Percentiles rank a stretch among this genome's conserved stretches.
Evolutionary conservation across 2,888 invertebrate species (phyloP).

Genomic region (Ashinkailepas kermadecensis): DNA sequence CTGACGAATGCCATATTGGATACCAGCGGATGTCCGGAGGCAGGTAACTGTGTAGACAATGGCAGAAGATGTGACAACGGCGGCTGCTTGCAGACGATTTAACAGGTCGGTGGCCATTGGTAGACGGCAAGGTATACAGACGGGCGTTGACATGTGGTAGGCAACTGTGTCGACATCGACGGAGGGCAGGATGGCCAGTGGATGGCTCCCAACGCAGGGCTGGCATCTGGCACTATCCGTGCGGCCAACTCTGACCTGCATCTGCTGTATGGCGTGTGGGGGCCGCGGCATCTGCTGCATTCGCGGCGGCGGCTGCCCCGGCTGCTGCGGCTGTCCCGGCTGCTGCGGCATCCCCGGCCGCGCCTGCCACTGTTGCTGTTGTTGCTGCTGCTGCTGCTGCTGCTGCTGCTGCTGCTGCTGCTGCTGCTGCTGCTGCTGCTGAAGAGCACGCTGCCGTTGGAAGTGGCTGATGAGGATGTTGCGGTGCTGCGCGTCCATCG

Average conservation of each 20-base stretch:
- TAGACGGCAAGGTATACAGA: not conserved
- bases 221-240: no score
- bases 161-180: no score
- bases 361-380: not conserved
- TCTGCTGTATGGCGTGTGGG: constrained; percentile 9
- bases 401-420: not conserved
- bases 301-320: not conserved
- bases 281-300: not conserved
- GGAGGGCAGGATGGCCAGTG: no score
- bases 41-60: no score
- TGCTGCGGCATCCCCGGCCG: not conserved
- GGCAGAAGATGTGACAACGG: no score
- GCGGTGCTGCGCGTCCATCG: constrained; percentile 21
- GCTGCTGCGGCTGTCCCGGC: not conserved
- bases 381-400: constrained; percentile 7
- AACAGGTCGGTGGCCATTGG: not conserved
- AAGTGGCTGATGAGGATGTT: constrained; percentile 14
- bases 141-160: no score
- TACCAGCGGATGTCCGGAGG: no score
- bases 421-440: constrained; percentile 18
- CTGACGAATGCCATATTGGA: not conserved
- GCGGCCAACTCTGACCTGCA: not conserved
- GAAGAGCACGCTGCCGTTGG: not conserved
- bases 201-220: no score
- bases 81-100: not conserved